Base-by-base conservation (phyloP, 2,888 invertebrate genomes). In the Agrochola lota region DNA sequence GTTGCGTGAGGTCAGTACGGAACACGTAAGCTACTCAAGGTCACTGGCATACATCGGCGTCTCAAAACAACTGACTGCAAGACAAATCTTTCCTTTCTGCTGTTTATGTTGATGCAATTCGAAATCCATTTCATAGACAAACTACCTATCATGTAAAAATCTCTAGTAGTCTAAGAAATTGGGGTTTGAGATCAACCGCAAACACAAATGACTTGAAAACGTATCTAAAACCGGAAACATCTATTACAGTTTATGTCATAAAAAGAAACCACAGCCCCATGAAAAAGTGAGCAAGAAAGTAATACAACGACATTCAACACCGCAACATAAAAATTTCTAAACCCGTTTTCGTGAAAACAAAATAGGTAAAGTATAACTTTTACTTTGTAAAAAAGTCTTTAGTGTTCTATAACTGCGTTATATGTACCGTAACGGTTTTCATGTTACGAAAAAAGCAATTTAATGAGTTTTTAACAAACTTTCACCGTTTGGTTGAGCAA, bases 341-440 rank as follows among this genome's bases (percentile, higher is more conserved):
- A 78, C 77, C 63, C 30, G 69, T 79, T 84, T 78, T 85, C 59
- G 66, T 83, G 79, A 80, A 83, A 86, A 74, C 63, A 77, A 79
- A 84, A 82, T 75, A 43, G 71, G 30, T 68, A 71, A 80, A 67
- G 57, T 62, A 52, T 70, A 68, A 87, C 86, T 87, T 87, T 88
- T 89, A 89, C 88, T 82, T 86, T 62, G 55, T 69, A 87, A 87
- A 83, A 85, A 68, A 52, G 43, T 57, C 67, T 35, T 64, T 60
- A 85, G 67, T 57, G 69, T 77, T 84, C 62, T 77, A 73, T 82
- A 83, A 85, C 86, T 74, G 81, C 87, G 77, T 80, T 85, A 88
- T 85, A 90, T 86, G 74, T 82, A 88, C 87, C 92, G 93, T 90
- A 90, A 94, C 94, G 89, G 87, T 92, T 92, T 91, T 93, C 92